Conservation (phyloP, 2,797 vertebrate genomes). For the Periparus ater region DNA sequence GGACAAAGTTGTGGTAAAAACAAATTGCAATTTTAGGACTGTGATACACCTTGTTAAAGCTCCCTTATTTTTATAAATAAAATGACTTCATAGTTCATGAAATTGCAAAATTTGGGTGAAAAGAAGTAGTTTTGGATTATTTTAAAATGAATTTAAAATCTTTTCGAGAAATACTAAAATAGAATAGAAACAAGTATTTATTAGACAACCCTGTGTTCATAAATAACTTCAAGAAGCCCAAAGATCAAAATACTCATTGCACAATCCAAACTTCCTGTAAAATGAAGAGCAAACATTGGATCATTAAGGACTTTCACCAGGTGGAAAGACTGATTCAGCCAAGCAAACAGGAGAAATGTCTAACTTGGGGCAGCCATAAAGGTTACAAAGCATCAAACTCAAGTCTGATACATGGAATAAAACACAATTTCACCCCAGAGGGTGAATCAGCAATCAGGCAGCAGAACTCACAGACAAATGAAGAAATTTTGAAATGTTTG, state of each 20-base stretch:
- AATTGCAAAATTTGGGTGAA: neutral
- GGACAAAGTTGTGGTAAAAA: neutral
- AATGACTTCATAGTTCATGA: neutral
- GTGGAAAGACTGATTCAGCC: neutral
- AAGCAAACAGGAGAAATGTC: neutral
- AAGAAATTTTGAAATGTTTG: neutral
- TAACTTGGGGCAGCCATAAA: neutral
- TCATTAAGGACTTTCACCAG: neutral
- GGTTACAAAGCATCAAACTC: neutral
- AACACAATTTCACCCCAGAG: neutral
- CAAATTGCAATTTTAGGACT: accelerated
- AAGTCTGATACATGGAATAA: neutral
- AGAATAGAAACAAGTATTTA: neutral
- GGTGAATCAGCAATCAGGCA: neutral
- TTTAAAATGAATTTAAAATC: neutral
- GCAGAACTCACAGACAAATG: neutral
- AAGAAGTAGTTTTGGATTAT: accelerated
- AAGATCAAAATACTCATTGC: constrained; percentile 1
- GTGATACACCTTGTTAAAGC: neutral
- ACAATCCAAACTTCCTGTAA: neutral
- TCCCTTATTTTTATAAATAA: neutral
- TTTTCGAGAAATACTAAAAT: neutral
- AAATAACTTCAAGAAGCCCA: neutral
- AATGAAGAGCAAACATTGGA: neutral
- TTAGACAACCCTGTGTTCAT: accelerated